These are phyloP conservation scores for Anhinga anhinga DNA, from an alignment of 2,113 vertebrate species.

Conservation along the genomic window DNA sequence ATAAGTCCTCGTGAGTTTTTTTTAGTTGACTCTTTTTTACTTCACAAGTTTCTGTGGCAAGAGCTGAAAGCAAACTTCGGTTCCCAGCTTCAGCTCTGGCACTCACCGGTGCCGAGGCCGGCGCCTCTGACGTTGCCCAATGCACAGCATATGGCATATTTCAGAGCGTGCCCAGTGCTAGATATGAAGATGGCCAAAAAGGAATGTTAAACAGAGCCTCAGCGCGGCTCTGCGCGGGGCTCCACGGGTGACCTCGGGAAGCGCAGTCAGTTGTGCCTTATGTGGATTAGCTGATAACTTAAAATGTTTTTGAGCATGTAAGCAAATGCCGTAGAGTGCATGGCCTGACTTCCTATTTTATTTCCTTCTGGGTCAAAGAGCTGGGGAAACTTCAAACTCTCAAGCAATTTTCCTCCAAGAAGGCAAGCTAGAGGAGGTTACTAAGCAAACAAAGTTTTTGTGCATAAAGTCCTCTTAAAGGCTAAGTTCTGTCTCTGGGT, in stretches of 20 bases:
- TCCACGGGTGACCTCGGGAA: neutral
- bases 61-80: neutral
- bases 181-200: neutral
- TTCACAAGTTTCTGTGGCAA: neutral
- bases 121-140: neutral
- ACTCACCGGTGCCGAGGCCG: neutral
- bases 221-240: fast-evolving
- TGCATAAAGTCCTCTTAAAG: neutral
- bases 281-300: neutral
- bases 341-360: neutral
- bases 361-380: neutral
- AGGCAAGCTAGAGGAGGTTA: neutral
- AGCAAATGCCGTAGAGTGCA: neutral
- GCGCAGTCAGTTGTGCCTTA: neutral
- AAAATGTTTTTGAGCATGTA: neutral
- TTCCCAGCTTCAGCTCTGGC: neutral
- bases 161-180: neutral
- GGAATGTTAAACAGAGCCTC: neutral
- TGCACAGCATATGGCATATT: neutral
- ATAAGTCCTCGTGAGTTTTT: neutral
- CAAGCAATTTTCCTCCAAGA: neutral
- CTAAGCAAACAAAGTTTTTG: neutral
- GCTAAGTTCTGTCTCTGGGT: slow-evolving; percentile 11
- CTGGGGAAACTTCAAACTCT: neutral
- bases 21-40: neutral